Conservation (phyloP, 2,888 invertebrate genomes). For the Drosophila quasianomalipes region DNA sequence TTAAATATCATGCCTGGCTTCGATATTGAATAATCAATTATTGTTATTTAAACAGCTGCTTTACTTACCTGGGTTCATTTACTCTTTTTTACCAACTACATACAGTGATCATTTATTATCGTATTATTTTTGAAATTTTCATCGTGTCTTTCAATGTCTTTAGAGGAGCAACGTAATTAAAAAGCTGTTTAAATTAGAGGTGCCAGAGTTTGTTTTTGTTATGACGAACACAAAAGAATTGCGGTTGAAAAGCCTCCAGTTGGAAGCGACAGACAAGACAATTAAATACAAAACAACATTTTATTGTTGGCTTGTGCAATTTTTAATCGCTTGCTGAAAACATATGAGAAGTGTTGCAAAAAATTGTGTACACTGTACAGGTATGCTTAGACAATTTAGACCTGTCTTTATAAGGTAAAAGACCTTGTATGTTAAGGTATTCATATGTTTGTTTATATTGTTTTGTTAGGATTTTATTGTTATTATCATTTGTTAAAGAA, state of each 20-base stretch:
- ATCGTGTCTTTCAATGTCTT: constrained; percentile 53
- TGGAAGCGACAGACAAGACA: constrained; percentile 28
- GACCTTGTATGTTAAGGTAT: constrained; percentile 33
- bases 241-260: constrained; percentile 39
- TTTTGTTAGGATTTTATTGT: background rate
- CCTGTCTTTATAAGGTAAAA: constrained; percentile 14
- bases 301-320: constrained; percentile 63
- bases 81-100: constrained; percentile 40
- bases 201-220: constrained; percentile 25
- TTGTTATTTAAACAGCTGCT: constrained; percentile 59
- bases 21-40: constrained; percentile 45
- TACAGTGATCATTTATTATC: constrained; percentile 53
- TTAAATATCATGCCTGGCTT: background rate
- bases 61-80: constrained; percentile 55
- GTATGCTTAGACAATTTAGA: constrained; percentile 14
- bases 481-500: background rate
- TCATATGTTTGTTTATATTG: constrained; percentile 9
- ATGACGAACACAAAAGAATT: constrained; percentile 68
- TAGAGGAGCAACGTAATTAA: constrained; percentile 58
- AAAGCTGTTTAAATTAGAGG: constrained; percentile 59
- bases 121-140: constrained; percentile 35
- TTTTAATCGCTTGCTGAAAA: constrained; percentile 55
- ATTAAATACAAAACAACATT: constrained; percentile 54
- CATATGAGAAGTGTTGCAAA: constrained; percentile 42
- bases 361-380: background rate